Evolutionary conservation across 2,888 invertebrate species (phyloP), one percentile per base, ranked within the genome.

Genomic region (Brenthis hecate): DNA sequence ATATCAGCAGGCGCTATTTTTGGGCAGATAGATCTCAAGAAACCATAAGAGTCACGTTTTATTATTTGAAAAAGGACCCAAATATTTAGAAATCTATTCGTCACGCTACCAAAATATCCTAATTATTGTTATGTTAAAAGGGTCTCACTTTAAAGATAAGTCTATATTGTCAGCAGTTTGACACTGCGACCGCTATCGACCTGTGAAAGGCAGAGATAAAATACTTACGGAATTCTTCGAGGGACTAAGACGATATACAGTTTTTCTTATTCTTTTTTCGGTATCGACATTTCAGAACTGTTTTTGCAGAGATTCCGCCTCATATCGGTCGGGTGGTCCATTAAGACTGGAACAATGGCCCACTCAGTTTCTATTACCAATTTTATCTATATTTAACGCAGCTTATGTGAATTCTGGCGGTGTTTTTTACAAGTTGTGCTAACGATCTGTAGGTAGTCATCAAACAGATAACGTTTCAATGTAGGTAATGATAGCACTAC

Each of bases 121-220:
- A 74, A 73, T 73, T 73, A 70, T 67, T 66, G 69, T 77, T 78
- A 76, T 70, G 66, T 71, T 76, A 75, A 77, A 79, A 79, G 77
- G 78, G 76, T 83, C 81, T 84, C 85, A 83, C 83, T 80, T 80
- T 81, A 80, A 73, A 79, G 87, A 88, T 89, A 88, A 85, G 80
- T 87, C 85, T 83, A 86, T 87, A 82, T 81, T 76, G 79, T 81
- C 80, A 82, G 84, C 73, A 67, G 87, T 83, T 89, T 89, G 88
- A 89, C 91, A 87, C 87, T 83, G 76, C 77, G 78, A 75, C 86
- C 86, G 86, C 88, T 86, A 82, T 81, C 85, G 85, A 87, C 86
- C 91, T 91, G 91, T 89, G 90, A 92, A 89, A 86, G 87, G 81
- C 77, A 75, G 76, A 89, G 90, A 91, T 90, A 91, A 91, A 89